Conservation (phyloP, 2,113 vertebrate species). For the Scomber scombrus region DNA sequence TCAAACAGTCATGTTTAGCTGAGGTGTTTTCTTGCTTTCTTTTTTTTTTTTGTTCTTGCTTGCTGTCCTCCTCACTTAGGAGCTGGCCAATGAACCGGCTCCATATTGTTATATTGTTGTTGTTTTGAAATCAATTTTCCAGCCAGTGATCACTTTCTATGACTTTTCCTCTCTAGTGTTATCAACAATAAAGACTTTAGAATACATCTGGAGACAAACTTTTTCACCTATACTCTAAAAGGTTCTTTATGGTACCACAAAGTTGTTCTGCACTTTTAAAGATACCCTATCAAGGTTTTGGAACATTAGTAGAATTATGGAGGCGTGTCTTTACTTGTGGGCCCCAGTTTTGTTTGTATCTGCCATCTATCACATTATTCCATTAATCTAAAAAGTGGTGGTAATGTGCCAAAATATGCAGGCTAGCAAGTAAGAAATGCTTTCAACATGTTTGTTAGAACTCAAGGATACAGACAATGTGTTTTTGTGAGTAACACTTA, state of each 20-base stretch:
- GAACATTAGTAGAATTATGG: too few relatives aligned
- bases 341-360: too few relatives aligned
- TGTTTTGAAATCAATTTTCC: slow-evolving; percentile 16
- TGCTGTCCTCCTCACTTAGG: slow-evolving; percentile 16
- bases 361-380: too few relatives aligned
- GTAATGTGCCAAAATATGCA: too few relatives aligned
- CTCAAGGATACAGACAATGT: too few relatives aligned
- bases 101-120: not conserved
- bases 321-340: too few relatives aligned
- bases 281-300: too few relatives aligned
- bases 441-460: too few relatives aligned
- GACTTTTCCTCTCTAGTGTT: slow-evolving; percentile 7
- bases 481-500: too few relatives aligned
- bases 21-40: slow-evolving; percentile 21
- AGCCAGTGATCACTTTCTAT: slow-evolving; percentile 21
- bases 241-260: not conserved
- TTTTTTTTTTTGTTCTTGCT: slow-evolving; percentile 3
- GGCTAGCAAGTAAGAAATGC: too few relatives aligned
- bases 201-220: not conserved
- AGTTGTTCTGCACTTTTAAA: not conserved
- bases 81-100: not conserved
- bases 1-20: slow-evolving; percentile 52
- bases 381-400: too few relatives aligned
- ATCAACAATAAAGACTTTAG: not conserved
- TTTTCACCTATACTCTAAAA: not conserved